These are phyloP conservation scores for Tiphia femorata DNA, from an alignment of 2,888 invertebrate genomes.

Conservation along the genomic window DNA sequence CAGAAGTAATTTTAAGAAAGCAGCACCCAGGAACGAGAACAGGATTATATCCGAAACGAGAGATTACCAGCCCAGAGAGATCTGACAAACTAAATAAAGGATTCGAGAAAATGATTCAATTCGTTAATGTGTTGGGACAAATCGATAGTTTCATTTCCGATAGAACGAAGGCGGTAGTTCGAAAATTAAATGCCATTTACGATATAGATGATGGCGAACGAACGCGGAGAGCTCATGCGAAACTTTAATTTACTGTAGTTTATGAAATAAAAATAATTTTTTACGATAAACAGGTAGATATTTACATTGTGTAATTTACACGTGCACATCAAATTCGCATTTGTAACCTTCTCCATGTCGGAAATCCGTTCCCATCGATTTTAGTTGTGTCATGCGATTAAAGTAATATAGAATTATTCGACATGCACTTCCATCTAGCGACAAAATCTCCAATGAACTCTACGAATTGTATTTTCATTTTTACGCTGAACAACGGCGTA, in stretches of 20 bases:
- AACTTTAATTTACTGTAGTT: neutral
- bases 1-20: slow-evolving; percentile 18
- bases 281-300: no score
- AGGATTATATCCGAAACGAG: neutral
- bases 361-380: no score
- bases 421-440: no score
- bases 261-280: neutral
- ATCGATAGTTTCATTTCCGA: slow-evolving; percentile 71
- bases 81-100: slow-evolving; percentile 61
- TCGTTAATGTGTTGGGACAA: slow-evolving; percentile 71
- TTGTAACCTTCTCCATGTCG: no score
- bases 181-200: slow-evolving; percentile 68
- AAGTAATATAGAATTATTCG: no score
- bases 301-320: no score
- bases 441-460: no score
- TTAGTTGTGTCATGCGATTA: no score
- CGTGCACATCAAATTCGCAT: no score
- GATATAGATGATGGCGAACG: slow-evolving; percentile 62
- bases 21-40: neutral
- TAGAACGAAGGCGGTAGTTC: slow-evolving; percentile 65
- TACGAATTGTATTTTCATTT: no score
- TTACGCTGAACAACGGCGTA: no score
- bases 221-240: slow-evolving; percentile 15
- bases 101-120: slow-evolving; percentile 70
- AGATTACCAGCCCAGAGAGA: neutral